Conservation (phyloP, 2,113 vertebrate species). For the Recurvirostra avosetta region DNA sequence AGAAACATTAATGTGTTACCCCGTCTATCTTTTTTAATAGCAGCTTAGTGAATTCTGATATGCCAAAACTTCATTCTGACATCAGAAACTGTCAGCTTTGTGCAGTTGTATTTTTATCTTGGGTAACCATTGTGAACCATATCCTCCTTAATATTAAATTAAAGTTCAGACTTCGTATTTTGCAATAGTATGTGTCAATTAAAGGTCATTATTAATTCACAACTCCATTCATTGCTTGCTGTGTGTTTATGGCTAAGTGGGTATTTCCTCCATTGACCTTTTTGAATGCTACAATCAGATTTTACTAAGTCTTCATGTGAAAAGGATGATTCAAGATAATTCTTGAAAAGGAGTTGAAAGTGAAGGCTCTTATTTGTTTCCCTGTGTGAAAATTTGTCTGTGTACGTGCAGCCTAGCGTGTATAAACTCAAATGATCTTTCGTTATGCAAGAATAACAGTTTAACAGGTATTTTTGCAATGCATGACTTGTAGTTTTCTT, state of each 20-base stretch:
- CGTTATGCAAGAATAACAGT: neutral
- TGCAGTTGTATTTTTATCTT: neutral
- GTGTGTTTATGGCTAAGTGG: neutral
- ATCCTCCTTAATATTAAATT: neutral
- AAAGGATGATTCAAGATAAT: neutral
- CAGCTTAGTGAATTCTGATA: neutral
- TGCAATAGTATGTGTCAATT: neutral
- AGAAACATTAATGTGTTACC: neutral
- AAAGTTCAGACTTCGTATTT: neutral
- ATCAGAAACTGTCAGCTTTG: neutral
- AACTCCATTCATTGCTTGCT: neutral
- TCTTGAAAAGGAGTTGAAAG: slow-evolving; percentile 17
- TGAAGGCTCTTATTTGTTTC: neutral
- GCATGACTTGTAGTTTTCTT: slow-evolving; percentile 6
- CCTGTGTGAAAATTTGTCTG: neutral
- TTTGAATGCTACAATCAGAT: neutral
- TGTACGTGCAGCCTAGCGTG: neutral
- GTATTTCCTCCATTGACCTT: neutral
- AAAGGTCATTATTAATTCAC: neutral
- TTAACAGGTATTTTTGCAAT: neutral
- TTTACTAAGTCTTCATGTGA: neutral
- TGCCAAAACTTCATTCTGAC: neutral
- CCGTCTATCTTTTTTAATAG: neutral
- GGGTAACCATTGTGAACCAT: neutral
- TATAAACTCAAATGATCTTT: neutral